Evolutionary conservation across 2,888 invertebrate genomes (phyloP).

Genomic region (Urechis unicinctus): DNA sequence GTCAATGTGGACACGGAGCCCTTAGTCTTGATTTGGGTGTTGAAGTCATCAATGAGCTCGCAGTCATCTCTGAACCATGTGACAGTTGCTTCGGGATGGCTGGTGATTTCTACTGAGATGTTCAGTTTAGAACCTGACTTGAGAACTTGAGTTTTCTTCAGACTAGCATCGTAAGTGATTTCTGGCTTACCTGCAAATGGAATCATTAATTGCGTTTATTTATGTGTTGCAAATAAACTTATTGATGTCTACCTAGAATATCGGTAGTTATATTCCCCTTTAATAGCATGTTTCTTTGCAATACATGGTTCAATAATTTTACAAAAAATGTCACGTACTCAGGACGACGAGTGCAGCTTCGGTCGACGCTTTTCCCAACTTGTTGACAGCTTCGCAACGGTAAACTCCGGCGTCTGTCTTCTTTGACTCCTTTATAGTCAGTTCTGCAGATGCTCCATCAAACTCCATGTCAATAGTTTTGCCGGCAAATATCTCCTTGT

Average conservation of each 20-base stretch:
- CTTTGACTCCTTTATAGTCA: conserved; percentile 60
- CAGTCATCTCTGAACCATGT: conserved; percentile 48
- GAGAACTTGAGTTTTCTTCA: background rate
- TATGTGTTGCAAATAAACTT: too few species aligned
- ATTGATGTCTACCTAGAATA: too few species aligned
- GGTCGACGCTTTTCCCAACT: conserved; percentile 38
- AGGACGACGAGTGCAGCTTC: conserved; percentile 35
- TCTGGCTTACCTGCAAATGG: conserved; percentile 3
- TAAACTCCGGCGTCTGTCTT: conserved; percentile 38
- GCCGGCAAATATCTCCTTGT: conserved; percentile 36
- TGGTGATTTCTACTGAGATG: background rate
- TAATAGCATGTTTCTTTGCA: too few species aligned
- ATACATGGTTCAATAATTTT: too few species aligned
- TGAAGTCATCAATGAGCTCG: background rate
- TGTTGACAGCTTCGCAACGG: conserved; percentile 36
- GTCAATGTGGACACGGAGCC: background rate
- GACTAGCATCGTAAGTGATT: background rate
- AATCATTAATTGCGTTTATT: too few species aligned
- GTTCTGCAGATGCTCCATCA: conserved; percentile 11
- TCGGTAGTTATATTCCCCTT: too few species aligned
- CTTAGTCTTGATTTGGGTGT: background rate
- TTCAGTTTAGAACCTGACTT: background rate
- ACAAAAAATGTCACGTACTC: conserved; percentile 25
- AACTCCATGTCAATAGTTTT: conserved; percentile 41
- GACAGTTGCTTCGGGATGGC: background rate